A percentile compares a stretch with the other conserved stretches of the same genome.
phyloP scores from a whole-genome alignment of 2,113 vertebrate genomes.

The Protobothrops mucrosquamatus region DNA sequence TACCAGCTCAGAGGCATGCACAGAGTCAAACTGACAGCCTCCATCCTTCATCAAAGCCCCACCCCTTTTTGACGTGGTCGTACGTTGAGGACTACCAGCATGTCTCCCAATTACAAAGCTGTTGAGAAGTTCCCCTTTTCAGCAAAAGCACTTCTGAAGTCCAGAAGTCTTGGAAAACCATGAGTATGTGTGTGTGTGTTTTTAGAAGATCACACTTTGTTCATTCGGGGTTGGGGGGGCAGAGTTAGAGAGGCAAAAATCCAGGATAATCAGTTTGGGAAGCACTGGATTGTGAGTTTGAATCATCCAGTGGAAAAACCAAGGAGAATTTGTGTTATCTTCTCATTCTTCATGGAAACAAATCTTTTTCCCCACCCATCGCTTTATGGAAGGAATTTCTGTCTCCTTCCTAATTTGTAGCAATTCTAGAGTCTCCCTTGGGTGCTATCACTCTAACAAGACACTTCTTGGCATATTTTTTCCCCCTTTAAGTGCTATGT shows the following conservation, averaged over 20 bases:
- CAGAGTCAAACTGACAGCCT: background rate
- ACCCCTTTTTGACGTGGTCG: background rate
- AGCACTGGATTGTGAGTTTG: background rate
- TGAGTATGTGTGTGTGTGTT: too few relatives aligned
- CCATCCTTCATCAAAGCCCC: background rate
- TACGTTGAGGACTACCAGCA: too few relatives aligned
- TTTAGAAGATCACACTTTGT: too few relatives aligned
- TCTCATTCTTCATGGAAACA: accelerated
- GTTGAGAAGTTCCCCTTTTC: too few relatives aligned
- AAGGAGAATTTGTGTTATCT: background rate
- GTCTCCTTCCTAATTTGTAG: conserved; percentile 15
- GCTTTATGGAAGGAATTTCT: conserved; percentile 22
- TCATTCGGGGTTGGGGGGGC: background rate
- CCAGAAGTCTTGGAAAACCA: too few relatives aligned
- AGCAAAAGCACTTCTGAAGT: too few relatives aligned
- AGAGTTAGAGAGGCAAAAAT: background rate
- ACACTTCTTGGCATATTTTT: conserved; percentile 22
- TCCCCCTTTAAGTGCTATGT: conserved; percentile 19
- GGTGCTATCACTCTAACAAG: conserved; percentile 6
- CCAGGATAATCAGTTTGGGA: background rate
- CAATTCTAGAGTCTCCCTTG: conserved; percentile 5
- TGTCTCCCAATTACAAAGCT: too few relatives aligned
- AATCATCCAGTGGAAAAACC: background rate
- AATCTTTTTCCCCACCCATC: background rate
- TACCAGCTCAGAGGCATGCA: background rate